phyloP scores from a whole-genome alignment of 2,888 invertebrate species.

The Lymantria dispar region DNA sequence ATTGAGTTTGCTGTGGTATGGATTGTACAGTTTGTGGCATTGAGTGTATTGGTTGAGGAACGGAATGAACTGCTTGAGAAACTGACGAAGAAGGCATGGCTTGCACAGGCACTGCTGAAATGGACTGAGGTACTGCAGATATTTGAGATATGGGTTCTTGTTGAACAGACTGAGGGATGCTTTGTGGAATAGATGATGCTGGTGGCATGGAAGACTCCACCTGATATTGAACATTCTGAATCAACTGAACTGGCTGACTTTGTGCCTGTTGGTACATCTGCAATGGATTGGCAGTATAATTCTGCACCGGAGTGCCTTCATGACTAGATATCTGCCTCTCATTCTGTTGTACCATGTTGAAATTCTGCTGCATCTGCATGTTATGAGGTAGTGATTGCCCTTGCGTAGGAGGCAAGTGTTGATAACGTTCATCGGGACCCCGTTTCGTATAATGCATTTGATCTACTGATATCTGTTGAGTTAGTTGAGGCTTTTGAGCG shows the following conservation, averaged over 20 bases:
- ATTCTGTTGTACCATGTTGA: slow-evolving; percentile 56
- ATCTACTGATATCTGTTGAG: slow-evolving; percentile 69
- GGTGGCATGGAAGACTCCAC: slow-evolving; percentile 43
- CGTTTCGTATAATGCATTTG: slow-evolving; percentile 61
- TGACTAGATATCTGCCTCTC: slow-evolving; percentile 79
- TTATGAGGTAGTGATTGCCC: slow-evolving; percentile 73
- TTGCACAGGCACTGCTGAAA: slow-evolving; percentile 39
- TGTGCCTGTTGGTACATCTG: slow-evolving; percentile 68
- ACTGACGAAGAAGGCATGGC: slow-evolving; percentile 25
- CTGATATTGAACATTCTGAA: slow-evolving; percentile 47
- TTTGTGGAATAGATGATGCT: slow-evolving; percentile 35
- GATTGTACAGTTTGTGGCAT: slow-evolving; percentile 25
- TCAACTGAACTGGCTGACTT: slow-evolving; percentile 49
- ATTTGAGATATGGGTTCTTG: slow-evolving; percentile 32
- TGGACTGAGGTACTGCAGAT: slow-evolving; percentile 37
- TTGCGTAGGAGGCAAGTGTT: slow-evolving; percentile 61
- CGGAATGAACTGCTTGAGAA: slow-evolving; percentile 26
- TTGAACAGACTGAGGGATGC: slow-evolving; percentile 31
- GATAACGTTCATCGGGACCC: slow-evolving; percentile 64
- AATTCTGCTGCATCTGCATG: slow-evolving; percentile 63
- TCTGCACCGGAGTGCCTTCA: slow-evolving; percentile 78
- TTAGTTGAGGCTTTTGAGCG: slow-evolving; percentile 52
- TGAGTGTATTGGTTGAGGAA: slow-evolving; percentile 24
- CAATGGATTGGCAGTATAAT: slow-evolving; percentile 69
- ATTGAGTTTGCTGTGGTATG: slow-evolving; percentile 22